Conservation (phyloP, 2,888 invertebrate genomes). For the Villa cingulata region DNA sequence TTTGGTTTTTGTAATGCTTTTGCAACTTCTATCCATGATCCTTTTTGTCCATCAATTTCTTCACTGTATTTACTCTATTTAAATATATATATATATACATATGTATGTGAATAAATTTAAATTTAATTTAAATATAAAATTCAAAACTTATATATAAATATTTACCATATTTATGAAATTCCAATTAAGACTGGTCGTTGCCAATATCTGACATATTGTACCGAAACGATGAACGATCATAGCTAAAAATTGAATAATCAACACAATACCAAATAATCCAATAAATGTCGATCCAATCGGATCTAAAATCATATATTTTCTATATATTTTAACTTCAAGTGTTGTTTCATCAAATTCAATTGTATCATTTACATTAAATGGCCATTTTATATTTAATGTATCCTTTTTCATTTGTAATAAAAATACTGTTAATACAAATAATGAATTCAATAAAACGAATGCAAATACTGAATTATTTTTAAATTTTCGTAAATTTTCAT, state of each 20-base stretch:
- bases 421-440: conserved; percentile 62
- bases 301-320: conserved; percentile 50
- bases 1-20: conserved; percentile 40
- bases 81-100: no score
- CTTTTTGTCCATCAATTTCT: conserved; percentile 41
- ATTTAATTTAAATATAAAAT: no score
- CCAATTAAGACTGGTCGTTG: conserved; percentile 47
- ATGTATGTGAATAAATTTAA: no score
- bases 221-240: conserved; percentile 65
- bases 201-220: conserved; percentile 59
- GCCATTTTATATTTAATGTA: conserved; percentile 53
- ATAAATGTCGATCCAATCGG: conserved; percentile 64
- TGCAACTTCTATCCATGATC: conserved; percentile 48
- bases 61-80: not conserved
- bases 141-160: no score
- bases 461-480: conserved; percentile 53
- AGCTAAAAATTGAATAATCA: conserved; percentile 56
- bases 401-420: conserved; percentile 60
- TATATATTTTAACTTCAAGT: conserved; percentile 39
- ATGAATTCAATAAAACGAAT: conserved; percentile 62
- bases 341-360: conserved; percentile 37
- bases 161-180: conserved; percentile 15
- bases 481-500: conserved; percentile 34
- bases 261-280: conserved; percentile 52
- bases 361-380: conserved; percentile 43